Base-by-base conservation (phyloP, 1,140 invertebrate species). In the Eubasilissa regina region DNA sequence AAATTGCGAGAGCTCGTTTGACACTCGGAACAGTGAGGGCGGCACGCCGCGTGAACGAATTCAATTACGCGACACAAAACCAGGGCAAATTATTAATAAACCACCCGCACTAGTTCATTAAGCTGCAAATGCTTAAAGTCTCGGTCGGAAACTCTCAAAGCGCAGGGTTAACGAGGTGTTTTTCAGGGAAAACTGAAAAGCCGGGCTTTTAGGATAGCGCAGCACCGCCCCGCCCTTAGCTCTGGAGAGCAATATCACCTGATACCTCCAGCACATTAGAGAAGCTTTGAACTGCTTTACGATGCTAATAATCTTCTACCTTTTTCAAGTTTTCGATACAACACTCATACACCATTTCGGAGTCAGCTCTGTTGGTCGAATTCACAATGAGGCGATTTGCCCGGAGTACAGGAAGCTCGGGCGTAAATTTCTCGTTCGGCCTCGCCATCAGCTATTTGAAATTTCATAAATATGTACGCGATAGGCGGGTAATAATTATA, bases 261-360 rank as follows among this genome's bases (percentile, higher is more conserved):
- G 55, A 75, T 75, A 58, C 72, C 55, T 72, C 25, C 44, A 7
- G 21, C 53, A 75, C 51, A 75, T 75, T 75, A 75, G 25, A 43
- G 72, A 75, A 25, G 58, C 47, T 73, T 73, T 73, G 19, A 73
- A 73, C 72, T 58, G 51, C 72, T 75, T 75, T 75, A 58, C 25
- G 72, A 75, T 75, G 72, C 72, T 56, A 75, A 75, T 75, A 75
- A 55, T 75, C 21, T 43, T 51, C 15, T 21, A 44, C 53, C 53
- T 17, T 55, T 75, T 44, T 44, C n/a, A 17, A 43, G 64, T 68
- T 68, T 25, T 45, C 64, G 64, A 68, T 68, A 68, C 44, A 66
- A 17, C 64, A 9, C 1, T 51, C 11, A 8, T 51, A 8, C 11
- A 51, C 11, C 48, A 13, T 8, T 12, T 12, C 48, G 48, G 11